Percentiles rank a stretch among this genome's conserved stretches.
Conservation (phyloP, 2,113 vertebrate species). For the Ictalurus furcatus region DNA sequence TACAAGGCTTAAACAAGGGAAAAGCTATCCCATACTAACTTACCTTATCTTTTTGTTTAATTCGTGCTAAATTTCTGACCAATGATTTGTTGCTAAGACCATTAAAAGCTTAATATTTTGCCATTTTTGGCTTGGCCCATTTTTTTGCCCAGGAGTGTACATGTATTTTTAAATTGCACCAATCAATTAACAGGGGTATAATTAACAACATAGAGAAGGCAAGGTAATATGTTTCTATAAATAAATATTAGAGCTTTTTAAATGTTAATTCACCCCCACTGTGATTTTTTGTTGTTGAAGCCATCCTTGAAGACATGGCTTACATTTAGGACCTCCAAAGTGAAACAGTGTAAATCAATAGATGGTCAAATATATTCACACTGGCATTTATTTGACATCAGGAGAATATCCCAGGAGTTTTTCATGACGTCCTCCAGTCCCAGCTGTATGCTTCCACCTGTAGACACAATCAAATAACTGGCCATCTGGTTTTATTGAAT, state of each 20-base stretch:
- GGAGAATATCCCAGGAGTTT: neutral
- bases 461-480: neutral
- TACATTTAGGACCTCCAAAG: neutral
- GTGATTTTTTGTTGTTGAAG: neutral
- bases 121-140: too few species aligned
- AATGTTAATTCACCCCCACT: neutral
- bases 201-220: neutral
- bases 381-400: conserved; percentile 11
- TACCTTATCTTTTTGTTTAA: too few species aligned
- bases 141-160: too few species aligned
- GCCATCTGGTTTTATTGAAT: neutral
- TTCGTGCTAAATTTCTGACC: too few species aligned
- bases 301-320: neutral
- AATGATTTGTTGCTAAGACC: too few species aligned
- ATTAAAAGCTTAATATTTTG: too few species aligned
- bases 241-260: neutral
- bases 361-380: conserved; percentile 38
- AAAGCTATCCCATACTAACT: too few species aligned
- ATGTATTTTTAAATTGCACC: neutral
- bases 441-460: neutral
- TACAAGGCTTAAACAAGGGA: too few species aligned
- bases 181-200: neutral
- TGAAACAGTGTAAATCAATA: conserved; percentile 14
- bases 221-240: neutral
- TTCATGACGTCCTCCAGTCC: conserved; percentile 15